These are phyloP conservation scores for Rhingia rostrata DNA, from an alignment of 2,888 invertebrate genomes.

Conservation along the genomic window DNA sequence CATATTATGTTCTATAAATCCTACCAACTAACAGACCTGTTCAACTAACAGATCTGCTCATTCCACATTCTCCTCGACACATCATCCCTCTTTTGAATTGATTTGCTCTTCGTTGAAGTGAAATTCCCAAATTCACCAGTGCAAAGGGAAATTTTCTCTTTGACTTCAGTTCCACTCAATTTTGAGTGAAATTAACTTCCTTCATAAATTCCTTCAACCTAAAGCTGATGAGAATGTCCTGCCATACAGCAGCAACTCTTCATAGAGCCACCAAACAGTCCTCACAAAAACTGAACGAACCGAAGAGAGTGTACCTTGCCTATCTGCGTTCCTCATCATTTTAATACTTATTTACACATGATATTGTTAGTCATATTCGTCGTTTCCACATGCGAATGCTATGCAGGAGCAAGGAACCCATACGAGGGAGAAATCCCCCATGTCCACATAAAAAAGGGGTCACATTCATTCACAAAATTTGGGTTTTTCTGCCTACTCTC, in stretches of 20 bases:
- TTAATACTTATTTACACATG: neutral
- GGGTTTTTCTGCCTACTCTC: neutral
- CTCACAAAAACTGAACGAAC: too few species aligned
- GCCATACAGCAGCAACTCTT: too few species aligned
- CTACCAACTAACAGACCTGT: too few species aligned
- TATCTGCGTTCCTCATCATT: too few species aligned
- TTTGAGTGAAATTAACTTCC: constrained; percentile 8
- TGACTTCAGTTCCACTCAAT: neutral
- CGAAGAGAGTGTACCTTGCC: too few species aligned
- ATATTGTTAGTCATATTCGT: constrained; percentile 25
- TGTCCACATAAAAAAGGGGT: constrained; percentile 11
- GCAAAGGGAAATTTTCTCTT: constrained; percentile 42
- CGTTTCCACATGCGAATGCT: neutral
- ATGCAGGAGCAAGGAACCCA: neutral
- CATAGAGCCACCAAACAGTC: too few species aligned
- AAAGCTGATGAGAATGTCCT: too few species aligned
- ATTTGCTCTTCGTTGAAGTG: constrained; percentile 6
- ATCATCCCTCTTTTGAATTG: neutral
- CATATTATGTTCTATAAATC: too few species aligned
- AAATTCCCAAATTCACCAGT: neutral
- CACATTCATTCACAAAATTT: constrained; percentile 49
- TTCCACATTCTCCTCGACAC: too few species aligned
- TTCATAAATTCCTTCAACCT: constrained; percentile 8
- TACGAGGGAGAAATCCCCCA: constrained; percentile 6
- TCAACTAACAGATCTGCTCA: too few species aligned